Base-by-base conservation (phyloP, 2,797 vertebrate genomes). In the Melanotaenia nigrans region DNA sequence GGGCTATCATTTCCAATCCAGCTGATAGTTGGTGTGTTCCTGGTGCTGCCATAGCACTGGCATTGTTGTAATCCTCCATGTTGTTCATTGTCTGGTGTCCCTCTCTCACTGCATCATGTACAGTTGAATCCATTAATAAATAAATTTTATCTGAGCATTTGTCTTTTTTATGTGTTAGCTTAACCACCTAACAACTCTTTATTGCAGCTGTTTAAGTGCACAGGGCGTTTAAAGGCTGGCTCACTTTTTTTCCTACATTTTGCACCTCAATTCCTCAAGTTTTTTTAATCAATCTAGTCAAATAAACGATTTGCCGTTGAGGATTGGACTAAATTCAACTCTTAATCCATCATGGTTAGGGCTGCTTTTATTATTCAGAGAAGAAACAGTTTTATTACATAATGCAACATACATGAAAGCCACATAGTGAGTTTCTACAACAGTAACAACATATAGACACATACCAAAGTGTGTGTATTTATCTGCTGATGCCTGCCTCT, bases 41-140 rank as follows among this genome's bases (percentile, higher is more conserved):
- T 87, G 89, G 91, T 90, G 90, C 92, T 92, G 90, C 90, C 87
- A 85, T 85, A 85, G 91, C 91, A 91, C 90, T 87, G 90, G 91
- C 89, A 86, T 89, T 40, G 67, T 77, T 89, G 84, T 89, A 86
- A 84, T 74, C 85, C 87, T 92, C 84, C 90, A 91, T 92, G 82
- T 92, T 85, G 67, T 64, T 89, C 89, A 84, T 88, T 62, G 80
- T 90, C 88, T 86, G 55, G 85, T 90, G 88, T 93, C 89, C 90
- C 87, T 93, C 88, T 93, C 90, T 91, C 91, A 93, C 89, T 90
- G 91, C 92, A 92, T 93, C 85, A 90, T 94, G 90, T 94, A 93
- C 93, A 92, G 89, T 90, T 89, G 86, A 87, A 93, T 87, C 77
- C 87, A 92, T 87, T 70, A 94, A 94, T 93, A 94, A 95, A 94